Percentiles rank a stretch among this genome's conserved stretches.
Evolutionary conservation across 2,113 vertebrate genomes (phyloP).

Genomic region (Trematomus loennbergii): DNA sequence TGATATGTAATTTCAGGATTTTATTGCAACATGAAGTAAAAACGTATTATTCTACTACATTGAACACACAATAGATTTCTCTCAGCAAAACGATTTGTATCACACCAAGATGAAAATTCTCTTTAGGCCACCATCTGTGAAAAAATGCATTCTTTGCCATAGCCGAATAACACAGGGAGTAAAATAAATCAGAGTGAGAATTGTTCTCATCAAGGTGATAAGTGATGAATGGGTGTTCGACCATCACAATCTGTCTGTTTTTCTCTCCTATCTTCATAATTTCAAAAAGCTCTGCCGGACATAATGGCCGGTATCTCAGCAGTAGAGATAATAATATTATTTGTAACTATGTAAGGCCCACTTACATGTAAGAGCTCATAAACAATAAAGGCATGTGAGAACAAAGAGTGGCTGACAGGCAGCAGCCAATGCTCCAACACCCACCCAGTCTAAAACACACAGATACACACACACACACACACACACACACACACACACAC

Average conservation of each 20-base stretch:
- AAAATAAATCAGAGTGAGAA: conserved; percentile 26
- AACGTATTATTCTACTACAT: conserved; percentile 11
- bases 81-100: conserved; percentile 4
- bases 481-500: neutral
- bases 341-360: conserved; percentile 59
- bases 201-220: conserved; percentile 50
- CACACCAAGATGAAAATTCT: conserved; percentile 17
- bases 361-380: conserved; percentile 45
- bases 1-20: neutral
- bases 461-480: neutral
- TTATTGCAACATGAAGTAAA: neutral
- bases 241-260: conserved; percentile 22
- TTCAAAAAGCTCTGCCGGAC: conserved; percentile 37
- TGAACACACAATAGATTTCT: neutral
- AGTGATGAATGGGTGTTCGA: conserved; percentile 48
- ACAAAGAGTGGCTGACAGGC: conserved; percentile 56
- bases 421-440: conserved; percentile 47
- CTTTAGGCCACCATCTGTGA: neutral
- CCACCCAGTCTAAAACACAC: conserved; percentile 39
- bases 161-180: conserved; percentile 5
- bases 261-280: conserved; percentile 5
- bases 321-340: conserved; percentile 46
- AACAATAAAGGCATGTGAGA: conserved; percentile 44
- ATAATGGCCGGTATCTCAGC: conserved; percentile 34
- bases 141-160: conserved; percentile 8